These are phyloP conservation scores for Tetrapedia diversipes DNA, from an alignment of 2,888 invertebrate species.

Conservation along the genomic window DNA sequence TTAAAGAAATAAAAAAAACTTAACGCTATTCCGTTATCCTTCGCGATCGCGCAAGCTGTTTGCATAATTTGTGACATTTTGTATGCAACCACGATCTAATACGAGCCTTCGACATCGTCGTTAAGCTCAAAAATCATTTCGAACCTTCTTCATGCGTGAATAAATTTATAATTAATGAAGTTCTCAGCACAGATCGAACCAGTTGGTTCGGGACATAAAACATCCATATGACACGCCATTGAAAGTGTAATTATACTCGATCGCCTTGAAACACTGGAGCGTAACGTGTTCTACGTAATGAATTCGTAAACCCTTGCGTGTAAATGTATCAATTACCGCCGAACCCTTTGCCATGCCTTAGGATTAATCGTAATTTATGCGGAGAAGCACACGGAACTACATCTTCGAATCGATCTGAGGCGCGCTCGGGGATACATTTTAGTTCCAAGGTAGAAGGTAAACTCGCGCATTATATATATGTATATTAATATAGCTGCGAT, in stretches of 20 bases:
- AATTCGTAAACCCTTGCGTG: conserved; percentile 50
- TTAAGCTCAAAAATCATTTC: too few species aligned
- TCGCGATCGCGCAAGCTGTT: too few species aligned
- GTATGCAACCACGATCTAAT: too few species aligned
- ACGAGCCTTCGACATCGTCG: too few species aligned
- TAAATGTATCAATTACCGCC: conserved; percentile 41
- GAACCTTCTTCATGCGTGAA: background rate
- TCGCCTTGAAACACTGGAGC: conserved; percentile 45
- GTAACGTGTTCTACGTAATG: conserved; percentile 34
- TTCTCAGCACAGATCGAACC: background rate
- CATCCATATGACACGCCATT: conserved; percentile 10
- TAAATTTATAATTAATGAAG: background rate
- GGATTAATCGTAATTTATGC: conserved; percentile 33
- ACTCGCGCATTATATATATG: conserved; percentile 1
- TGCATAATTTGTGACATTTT: too few species aligned
- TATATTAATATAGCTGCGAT: background rate
- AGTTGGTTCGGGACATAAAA: background rate
- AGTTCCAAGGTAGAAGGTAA: background rate
- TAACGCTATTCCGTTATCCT: too few species aligned
- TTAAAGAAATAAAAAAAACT: too few species aligned
- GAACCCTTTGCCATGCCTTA: conserved; percentile 24
- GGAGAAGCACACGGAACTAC: conserved; percentile 16
- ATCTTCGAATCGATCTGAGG: conserved; percentile 15
- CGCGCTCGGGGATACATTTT: background rate
- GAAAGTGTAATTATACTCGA: conserved; percentile 39